phyloP scores from a whole-genome alignment of 2,888 invertebrate species.

The Xylophagus ater region DNA sequence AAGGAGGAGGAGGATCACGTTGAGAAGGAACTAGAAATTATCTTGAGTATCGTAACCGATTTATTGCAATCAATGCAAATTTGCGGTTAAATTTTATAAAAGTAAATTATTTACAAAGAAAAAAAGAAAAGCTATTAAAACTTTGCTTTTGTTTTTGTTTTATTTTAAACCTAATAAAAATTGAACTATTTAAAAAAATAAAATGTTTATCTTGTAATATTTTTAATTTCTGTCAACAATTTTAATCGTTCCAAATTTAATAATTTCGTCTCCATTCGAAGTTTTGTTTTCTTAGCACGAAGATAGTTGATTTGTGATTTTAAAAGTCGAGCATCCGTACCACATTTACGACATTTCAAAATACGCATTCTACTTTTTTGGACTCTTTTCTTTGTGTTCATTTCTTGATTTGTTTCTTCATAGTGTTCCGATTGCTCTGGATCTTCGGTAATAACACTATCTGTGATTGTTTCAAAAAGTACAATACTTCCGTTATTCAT shows the following conservation, averaged over 20 bases:
- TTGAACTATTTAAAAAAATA: no score
- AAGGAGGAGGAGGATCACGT: conserved; percentile 7
- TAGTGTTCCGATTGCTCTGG: not conserved
- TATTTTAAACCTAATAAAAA: no score
- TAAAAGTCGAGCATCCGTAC: conserved; percentile 8
- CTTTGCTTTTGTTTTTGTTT: no score
- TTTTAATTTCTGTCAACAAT: conserved; percentile 4
- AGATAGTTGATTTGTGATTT: conserved; percentile 11
- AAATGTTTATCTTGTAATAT: no score
- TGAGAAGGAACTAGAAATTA: no score
- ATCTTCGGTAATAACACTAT: not conserved
- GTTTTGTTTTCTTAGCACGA: conserved; percentile 8
- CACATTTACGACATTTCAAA: conserved; percentile 11
- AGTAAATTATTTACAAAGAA: no score
- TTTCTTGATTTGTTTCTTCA: conserved; percentile 1
- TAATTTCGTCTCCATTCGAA: conserved; percentile 11
- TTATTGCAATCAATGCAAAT: no score
- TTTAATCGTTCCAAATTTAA: conserved; percentile 11
- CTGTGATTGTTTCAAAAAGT: conserved; percentile 11
- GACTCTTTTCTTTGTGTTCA: conserved; percentile 3
- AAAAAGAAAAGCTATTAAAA: no score
- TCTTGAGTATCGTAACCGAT: no score
- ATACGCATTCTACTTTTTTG: no score
- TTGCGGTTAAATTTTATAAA: no score
- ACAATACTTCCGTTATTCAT: conserved; percentile 4